phyloP scores from a whole-genome alignment of 1,140 invertebrate genomes.

The Papilio xuthus region DNA sequence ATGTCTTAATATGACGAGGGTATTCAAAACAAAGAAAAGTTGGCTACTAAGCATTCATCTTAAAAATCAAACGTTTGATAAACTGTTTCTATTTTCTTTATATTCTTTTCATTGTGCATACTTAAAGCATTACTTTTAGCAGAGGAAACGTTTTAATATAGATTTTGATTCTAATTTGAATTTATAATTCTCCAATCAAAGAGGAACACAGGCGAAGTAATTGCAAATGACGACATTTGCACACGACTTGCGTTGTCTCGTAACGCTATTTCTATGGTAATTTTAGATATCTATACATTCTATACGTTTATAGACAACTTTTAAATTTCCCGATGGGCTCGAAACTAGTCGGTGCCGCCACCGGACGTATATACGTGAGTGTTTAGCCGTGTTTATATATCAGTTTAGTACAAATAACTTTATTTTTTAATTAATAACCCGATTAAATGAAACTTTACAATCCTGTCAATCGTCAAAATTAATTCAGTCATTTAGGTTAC shows the following conservation, averaged over 20 bases:
- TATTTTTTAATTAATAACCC: no score
- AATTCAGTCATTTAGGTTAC: no score
- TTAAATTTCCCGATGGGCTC: no score
- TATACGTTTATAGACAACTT: background rate
- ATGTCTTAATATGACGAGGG: slow-evolving; percentile 10
- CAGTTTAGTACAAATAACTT: no score
- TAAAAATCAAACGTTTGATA: background rate
- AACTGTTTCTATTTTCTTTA: background rate
- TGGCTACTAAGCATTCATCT: background rate
- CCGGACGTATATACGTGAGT: no score
- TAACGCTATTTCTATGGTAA: slow-evolving; percentile 32
- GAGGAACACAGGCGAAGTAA: background rate
- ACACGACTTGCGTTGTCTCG: slow-evolving; percentile 11
- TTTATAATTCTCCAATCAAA: slow-evolving; percentile 23
- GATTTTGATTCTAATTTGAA: slow-evolving; percentile 20
- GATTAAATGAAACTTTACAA: no score
- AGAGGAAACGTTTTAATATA: background rate
- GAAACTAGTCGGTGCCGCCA: no score
- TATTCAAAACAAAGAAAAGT: slow-evolving; percentile 7
- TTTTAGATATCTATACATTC: background rate
- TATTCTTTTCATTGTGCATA: background rate
- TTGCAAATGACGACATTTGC: slow-evolving; percentile 24
- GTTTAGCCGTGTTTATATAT: no score
- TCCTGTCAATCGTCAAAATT: no score
- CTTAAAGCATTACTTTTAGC: no score